These are phyloP conservation scores for Drosophila seclusa DNA, from an alignment of 2,888 invertebrate species.

Conservation along the genomic window DNA sequence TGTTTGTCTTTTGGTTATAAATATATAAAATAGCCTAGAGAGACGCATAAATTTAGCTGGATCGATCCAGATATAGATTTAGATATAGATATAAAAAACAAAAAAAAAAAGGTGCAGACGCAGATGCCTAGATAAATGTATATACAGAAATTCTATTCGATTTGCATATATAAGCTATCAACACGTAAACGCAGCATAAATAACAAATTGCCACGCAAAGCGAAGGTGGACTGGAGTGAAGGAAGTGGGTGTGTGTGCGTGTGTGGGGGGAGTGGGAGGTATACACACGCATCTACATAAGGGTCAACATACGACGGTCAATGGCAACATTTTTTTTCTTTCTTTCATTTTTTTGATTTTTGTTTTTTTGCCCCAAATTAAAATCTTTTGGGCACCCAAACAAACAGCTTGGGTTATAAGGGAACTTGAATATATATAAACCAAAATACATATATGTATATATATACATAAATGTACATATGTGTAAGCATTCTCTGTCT, in stretches of 20 bases:
- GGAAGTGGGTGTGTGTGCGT: not conserved
- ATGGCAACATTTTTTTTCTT: conserved; percentile 39
- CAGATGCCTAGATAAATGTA: conserved; percentile 15
- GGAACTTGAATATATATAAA: conserved; percentile 5
- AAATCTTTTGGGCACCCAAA: conserved; percentile 33
- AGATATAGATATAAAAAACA: conserved; percentile 8
- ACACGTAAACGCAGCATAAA: conserved; percentile 75
- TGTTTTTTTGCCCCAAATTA: conserved; percentile 24
- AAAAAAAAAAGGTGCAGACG: conserved; percentile 14
- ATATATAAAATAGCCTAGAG: conserved; percentile 4
- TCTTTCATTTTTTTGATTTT: not conserved
- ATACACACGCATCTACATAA: conserved; percentile 17
- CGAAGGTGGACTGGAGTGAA: not conserved
- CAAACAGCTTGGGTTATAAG: conserved; percentile 23
- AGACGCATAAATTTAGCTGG: conserved; percentile 39
- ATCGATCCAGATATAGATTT: conserved; percentile 36
- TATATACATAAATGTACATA: conserved; percentile 2
- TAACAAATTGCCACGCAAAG: conserved; percentile 67
- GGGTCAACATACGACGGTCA: conserved; percentile 52
- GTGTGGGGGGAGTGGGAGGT: not conserved
- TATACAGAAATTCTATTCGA: conserved; percentile 41
- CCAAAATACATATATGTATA: not conserved
- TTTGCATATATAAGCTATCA: conserved; percentile 76
- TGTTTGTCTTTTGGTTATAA: not conserved
- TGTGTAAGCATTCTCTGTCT: conserved; percentile 16